phyloP scores from a whole-genome alignment of 2,113 vertebrate genomes.

The Procavia capensis region DNA sequence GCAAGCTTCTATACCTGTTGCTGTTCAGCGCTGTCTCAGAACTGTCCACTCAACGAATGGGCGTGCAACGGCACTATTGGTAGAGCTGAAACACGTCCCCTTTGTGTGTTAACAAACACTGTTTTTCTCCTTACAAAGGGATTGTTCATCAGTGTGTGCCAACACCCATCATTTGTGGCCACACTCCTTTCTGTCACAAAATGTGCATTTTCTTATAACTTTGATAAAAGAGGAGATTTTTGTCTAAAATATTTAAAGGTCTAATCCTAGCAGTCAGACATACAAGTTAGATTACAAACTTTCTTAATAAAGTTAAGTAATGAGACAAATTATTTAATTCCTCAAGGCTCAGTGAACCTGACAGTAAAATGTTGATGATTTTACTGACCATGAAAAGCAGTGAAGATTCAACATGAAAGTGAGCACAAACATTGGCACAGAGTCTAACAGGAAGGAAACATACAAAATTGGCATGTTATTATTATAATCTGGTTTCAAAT shows the following conservation, averaged over 20 bases:
- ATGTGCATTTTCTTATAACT: not conserved
- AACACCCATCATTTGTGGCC: not conserved
- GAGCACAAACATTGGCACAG: not conserved
- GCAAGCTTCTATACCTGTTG: not conserved
- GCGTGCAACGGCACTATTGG: not conserved
- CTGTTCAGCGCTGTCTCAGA: not conserved
- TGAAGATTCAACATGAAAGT: constrained; percentile 3
- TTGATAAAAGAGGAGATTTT: not conserved
- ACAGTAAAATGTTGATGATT: no score
- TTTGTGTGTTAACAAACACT: not conserved
- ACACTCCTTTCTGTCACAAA: not conserved
- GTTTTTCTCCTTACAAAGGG: not conserved
- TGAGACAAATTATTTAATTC: not conserved
- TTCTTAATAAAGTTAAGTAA: not conserved
- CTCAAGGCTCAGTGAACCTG: not conserved
- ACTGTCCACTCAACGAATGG: not conserved
- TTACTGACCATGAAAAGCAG: not conserved
- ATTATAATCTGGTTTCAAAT: not conserved
- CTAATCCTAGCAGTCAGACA: not conserved
- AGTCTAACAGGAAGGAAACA: not conserved
- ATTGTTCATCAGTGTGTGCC: not conserved
- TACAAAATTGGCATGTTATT: not conserved
- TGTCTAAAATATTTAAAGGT: not conserved
- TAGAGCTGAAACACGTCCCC: not conserved
- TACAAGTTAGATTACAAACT: not conserved